Conservation (phyloP, 2,888 invertebrate species). For the Zeuzera pyrina region DNA sequence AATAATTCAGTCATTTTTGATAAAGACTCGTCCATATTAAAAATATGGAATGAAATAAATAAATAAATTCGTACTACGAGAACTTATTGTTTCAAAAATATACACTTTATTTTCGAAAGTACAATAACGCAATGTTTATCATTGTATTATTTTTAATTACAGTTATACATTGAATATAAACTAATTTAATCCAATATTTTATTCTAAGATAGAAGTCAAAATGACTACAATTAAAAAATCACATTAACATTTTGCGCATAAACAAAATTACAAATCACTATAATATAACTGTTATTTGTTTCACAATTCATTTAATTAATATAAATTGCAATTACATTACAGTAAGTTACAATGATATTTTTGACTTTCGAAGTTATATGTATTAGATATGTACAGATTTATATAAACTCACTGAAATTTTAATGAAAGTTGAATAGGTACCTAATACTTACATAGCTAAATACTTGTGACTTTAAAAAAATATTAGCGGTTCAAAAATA, state of each 20-base stretch:
- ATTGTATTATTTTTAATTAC: no score
- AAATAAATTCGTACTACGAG: no score
- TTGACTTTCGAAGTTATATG: constrained; percentile 18
- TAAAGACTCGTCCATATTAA: constrained; percentile 6
- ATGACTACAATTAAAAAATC: constrained; percentile 13
- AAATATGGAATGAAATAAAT: constrained; percentile 6
- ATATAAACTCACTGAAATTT: constrained; percentile 10
- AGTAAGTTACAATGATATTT: no score
- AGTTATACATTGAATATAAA: no score
- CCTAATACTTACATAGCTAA: no score
- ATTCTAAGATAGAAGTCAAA: constrained; percentile 18
- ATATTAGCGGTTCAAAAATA: no score
- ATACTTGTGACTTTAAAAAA: no score
- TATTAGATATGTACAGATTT: constrained; percentile 36
- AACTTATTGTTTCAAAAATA: no score
- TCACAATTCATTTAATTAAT: constrained; percentile 2
- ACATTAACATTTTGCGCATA: constrained; percentile 5
- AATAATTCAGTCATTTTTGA: constrained; percentile 16
- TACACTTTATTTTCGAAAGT: no score
- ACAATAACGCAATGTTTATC: no score
- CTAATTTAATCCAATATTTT: no score
- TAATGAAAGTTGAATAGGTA: constrained; percentile 5
- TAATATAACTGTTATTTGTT: neutral
- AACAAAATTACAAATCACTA: neutral
- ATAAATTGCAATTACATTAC: constrained; percentile 2